Percentiles rank a stretch among this genome's conserved stretches.
Conservation (phyloP, 53 echinoderm and acorn worm genomes). For the Paelopatides confundens region DNA sequence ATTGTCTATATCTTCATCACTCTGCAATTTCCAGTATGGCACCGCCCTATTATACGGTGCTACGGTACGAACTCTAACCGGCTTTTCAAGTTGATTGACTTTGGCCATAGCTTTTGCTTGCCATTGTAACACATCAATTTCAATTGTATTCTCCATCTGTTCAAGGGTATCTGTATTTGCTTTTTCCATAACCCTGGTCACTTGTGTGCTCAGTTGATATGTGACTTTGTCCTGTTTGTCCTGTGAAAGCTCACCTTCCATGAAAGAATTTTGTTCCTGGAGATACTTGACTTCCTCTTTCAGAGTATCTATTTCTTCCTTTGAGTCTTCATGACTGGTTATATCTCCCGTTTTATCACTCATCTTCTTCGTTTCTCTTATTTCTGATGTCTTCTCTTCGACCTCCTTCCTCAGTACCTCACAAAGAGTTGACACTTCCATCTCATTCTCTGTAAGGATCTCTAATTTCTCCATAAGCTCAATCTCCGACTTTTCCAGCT, state of each 20-base stretch:
- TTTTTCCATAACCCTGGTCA: not conserved
- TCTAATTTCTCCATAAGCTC: conserved; percentile 87
- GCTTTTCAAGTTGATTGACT: conserved; percentile 49
- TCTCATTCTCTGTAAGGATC: conserved; percentile 62
- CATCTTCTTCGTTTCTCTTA: not conserved
- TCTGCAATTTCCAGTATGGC: conserved; percentile 2
- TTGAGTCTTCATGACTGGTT: not conserved
- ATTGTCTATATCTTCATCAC: conserved; percentile 36
- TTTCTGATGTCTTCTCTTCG: conserved; percentile 36
- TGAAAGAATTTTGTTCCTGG: conserved; percentile 48
- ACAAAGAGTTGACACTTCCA: conserved; percentile 62
- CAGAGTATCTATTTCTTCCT: not conserved
- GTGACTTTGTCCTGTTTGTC: not conserved
- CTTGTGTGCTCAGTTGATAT: not conserved
- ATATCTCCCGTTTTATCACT: not conserved
- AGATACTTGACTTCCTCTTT: conserved; percentile 52
- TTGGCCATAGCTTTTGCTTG: conserved; percentile 28
- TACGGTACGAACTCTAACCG: conserved; percentile 30
- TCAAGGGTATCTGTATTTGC: not conserved
- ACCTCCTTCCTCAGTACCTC: conserved; percentile 53
- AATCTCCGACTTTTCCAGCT: conserved; percentile 89
- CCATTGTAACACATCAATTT: conserved; percentile 1
- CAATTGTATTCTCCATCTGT: conserved; percentile 10
- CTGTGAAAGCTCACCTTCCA: conserved; percentile 49
- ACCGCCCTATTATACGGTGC: not conserved